Evolutionary conservation across 1,140 invertebrate species (phyloP), one percentile per base, ranked within the genome.

Genomic region (Akabosia matsudoensis): DNA sequence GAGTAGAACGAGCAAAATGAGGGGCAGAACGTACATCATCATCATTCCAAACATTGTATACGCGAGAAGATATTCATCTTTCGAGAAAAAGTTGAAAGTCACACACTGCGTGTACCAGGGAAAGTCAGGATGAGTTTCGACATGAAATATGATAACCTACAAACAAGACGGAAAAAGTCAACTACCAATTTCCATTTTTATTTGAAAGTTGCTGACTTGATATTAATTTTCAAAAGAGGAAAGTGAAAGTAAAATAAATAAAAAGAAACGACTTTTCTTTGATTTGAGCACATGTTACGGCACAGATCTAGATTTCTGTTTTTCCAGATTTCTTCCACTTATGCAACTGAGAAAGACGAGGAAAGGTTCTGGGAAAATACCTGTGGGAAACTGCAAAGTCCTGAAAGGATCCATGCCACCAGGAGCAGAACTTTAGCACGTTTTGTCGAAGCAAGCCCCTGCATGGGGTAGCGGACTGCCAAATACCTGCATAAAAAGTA

Each of bases 1-100:
- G 64, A 86, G 84, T 28, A 85, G 81, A 18, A 85, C 82, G 74
- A 88, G 88, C 76, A 87, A 84, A 73, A 85, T 34, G 26, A 88
- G 82, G 0, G 87, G 87, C 0, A 87, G 51, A 24, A 83, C 84
- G 75, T 88, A 88, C 80, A 88, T 85, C 30, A 85, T 79, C 0
- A 84, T 30, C 75, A 83, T 83, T 0, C 80, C 83, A 18, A 83
- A 84, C 24, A 79, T 37, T 10, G 51, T 61, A 70, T 79, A 79
- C 0, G 33, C 52, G 10, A 83, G 51, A 33, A 83, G 81, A 70
- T 80, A 75, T 16, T 72, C 78, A 10, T 64, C 24, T 1, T 70
- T 75, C 0, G 83, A 81, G 37, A 84, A 84, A 1, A 80, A 80
- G 56, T 82, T 74, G 76, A 84, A 84, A 3, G 81, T 83, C 33